These are phyloP conservation scores for Sebastes schlegelii DNA, from an alignment of 2,113 vertebrate species.

Conservation along the genomic window DNA sequence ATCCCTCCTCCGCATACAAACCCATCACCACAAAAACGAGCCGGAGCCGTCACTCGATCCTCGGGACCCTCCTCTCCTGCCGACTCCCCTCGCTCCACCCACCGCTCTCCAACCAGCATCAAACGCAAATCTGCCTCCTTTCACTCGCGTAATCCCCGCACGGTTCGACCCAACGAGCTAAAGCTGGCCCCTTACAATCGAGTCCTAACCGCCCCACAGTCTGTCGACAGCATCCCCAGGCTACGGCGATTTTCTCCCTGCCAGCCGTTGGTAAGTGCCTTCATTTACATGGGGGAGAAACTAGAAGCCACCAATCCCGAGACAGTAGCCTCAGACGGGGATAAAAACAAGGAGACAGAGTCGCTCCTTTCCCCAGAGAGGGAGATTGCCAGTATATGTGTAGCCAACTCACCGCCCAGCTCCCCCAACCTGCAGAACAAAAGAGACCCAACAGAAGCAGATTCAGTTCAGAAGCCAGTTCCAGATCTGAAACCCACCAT, in stretches of 20 bases:
- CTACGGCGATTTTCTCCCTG: slow-evolving; percentile 94
- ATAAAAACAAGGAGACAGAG: slow-evolving; percentile 71
- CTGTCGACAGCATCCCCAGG: slow-evolving; percentile 96
- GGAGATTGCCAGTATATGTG: slow-evolving; percentile 45
- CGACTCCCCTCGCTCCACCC: slow-evolving; percentile 88
- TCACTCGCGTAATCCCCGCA: slow-evolving; percentile 89
- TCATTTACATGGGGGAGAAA: slow-evolving; percentile 93
- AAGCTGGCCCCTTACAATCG: slow-evolving; percentile 94
- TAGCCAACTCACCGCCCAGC: slow-evolving; percentile 25
- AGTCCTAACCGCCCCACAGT: slow-evolving; percentile 92
- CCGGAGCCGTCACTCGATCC: slow-evolving; percentile 82
- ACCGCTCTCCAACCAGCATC: slow-evolving; percentile 90
- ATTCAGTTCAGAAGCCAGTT: slow-evolving; percentile 34
- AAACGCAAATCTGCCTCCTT: slow-evolving; percentile 91
- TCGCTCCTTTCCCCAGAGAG: slow-evolving; percentile 79
- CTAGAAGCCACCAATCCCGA: slow-evolving; percentile 62
- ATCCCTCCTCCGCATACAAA: slow-evolving; percentile 88
- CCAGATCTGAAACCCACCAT: slow-evolving; percentile 83
- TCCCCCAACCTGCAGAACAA: slow-evolving; percentile 58
- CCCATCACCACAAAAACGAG: slow-evolving; percentile 90
- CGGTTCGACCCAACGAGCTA: slow-evolving; percentile 92
- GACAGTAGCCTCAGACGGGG: slow-evolving; percentile 70
- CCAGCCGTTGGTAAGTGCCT: slow-evolving; percentile 90
- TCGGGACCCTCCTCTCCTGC: slow-evolving; percentile 86
- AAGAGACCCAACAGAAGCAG: slow-evolving; percentile 21